These are phyloP conservation scores for Aplysina aerophoba DNA, from an alignment of 37 sponge, comb jelly and placozoan genomes.

Conservation along the genomic window DNA sequence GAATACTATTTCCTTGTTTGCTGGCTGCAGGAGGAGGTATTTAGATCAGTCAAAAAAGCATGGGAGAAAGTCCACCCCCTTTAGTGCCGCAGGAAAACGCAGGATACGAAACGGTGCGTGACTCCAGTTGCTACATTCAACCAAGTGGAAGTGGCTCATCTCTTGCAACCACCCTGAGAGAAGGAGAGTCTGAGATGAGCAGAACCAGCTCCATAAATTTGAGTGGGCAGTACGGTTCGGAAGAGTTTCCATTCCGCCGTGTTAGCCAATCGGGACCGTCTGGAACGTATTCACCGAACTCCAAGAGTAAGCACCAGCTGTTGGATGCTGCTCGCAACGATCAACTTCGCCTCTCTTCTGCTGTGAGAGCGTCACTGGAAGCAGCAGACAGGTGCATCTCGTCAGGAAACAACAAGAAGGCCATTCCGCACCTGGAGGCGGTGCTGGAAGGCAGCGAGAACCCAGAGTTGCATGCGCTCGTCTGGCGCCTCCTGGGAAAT, in stretches of 20 bases:
- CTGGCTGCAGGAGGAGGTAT: too few relatives aligned
- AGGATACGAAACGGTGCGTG: too few relatives aligned
- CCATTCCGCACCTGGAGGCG: conserved; percentile 58
- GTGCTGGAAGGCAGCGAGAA: conserved; percentile 25
- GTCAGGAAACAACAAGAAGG: conserved; percentile 34
- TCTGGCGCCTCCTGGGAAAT: conserved; percentile 70
- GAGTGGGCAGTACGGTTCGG: conserved; percentile 23
- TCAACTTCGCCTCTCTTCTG: conserved; percentile 4
- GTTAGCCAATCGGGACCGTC: not conserved
- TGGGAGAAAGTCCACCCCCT: not conserved
- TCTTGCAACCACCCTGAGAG: not conserved
- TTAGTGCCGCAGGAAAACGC: too few relatives aligned
- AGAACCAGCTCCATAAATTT: not conserved
- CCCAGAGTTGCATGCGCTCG: conserved; percentile 47
- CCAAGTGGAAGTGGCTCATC: too few relatives aligned
- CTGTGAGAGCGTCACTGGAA: conserved; percentile 14
- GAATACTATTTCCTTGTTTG: not conserved
- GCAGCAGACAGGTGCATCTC: conserved; percentile 34
- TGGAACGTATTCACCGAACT: not conserved
- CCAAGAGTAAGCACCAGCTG: not conserved
- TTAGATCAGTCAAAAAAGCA: not conserved
- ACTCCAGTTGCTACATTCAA: too few relatives aligned
- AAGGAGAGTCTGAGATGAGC: not conserved
- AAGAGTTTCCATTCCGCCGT: conserved; percentile 27
- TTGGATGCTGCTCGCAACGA: conserved; percentile 17